A percentile compares a stretch with the other conserved stretches of the same genome.
These are phyloP conservation scores for Pollachius pollachius DNA, from an alignment of 2,113 vertebrate genomes.

Conservation along the genomic window DNA sequence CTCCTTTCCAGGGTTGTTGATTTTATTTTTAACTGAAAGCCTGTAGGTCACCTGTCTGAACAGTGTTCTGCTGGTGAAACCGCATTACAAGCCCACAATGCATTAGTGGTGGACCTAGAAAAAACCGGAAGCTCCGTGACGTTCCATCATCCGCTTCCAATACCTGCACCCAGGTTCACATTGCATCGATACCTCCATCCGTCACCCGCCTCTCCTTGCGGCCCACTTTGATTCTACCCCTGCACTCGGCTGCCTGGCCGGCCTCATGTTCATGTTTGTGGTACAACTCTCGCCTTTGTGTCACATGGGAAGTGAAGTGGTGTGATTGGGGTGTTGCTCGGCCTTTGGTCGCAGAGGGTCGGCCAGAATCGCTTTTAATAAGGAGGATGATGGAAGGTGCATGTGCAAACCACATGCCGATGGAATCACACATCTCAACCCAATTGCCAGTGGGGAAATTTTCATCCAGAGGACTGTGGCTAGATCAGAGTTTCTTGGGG, in stretches of 20 bases:
- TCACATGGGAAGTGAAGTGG: no score
- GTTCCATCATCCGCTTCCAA: constrained; percentile 22
- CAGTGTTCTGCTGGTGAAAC: neutral
- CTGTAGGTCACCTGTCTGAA: neutral
- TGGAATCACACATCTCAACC: neutral
- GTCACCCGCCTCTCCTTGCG: neutral
- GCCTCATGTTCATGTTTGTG: neutral
- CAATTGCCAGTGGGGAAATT: neutral
- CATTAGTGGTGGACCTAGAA: neutral
- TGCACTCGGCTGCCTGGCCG: neutral
- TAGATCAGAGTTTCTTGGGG: no score
- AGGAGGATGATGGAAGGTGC: no score
- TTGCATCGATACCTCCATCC: neutral
- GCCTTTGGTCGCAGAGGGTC: no score
- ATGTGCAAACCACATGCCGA: no score
- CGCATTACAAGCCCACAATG: constrained; percentile 10
- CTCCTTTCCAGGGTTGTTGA: no score
- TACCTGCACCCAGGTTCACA: neutral
- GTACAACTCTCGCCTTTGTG: no score
- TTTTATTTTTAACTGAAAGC: neutral
- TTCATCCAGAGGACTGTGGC: neutral
- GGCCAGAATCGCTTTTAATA: no score
- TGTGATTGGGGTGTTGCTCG: no score
- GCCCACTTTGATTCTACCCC: neutral
- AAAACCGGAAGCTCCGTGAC: neutral